A percentile compares a stretch with the other conserved stretches of the same genome.
Evolutionary conservation across 2,797 vertebrate genomes (phyloP).

Genomic region (Benthosema pterotum): DNA sequence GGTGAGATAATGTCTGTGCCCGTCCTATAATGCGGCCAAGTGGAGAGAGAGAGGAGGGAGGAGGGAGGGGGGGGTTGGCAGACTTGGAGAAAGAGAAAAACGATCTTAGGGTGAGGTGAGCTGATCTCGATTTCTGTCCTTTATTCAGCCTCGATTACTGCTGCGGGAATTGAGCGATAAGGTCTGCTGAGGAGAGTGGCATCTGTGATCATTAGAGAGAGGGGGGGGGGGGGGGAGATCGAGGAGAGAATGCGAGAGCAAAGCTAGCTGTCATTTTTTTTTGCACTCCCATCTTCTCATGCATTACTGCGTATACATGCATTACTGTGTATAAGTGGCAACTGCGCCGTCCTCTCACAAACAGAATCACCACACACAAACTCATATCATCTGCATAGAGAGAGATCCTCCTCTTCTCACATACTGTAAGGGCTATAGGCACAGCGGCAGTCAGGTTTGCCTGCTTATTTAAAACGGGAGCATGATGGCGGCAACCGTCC

Average conservation of each 20-base stretch:
- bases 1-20: conserved; percentile 66
- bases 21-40: conserved; percentile 21
- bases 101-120: conserved; percentile 23
- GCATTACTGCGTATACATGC: conserved; percentile 61
- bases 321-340: conserved; percentile 56
- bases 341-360: conserved; percentile 32
- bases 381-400: conserved; percentile 1
- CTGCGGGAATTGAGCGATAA: conserved; percentile 66
- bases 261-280: conserved; percentile 58
- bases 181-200: conserved; percentile 54
- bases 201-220: conserved; percentile 58
- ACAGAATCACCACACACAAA: conserved; percentile 29
- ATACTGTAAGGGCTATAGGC: too few relatives aligned
- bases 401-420: conserved; percentile 31
- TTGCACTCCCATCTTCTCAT: conserved; percentile 46
- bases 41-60: conserved; percentile 19
- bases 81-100: too few relatives aligned
- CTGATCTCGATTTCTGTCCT: conserved; percentile 60
- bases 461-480: conserved; percentile 46
- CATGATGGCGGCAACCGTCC: background rate
- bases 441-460: conserved; percentile 29
- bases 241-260: conserved; percentile 46
- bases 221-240: conserved; percentile 44
- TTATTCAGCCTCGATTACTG: conserved; percentile 60
- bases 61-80: background rate